Evolutionary conservation across 1,140 invertebrate genomes (phyloP).

Genomic region (Drosophila navojoa): DNA sequence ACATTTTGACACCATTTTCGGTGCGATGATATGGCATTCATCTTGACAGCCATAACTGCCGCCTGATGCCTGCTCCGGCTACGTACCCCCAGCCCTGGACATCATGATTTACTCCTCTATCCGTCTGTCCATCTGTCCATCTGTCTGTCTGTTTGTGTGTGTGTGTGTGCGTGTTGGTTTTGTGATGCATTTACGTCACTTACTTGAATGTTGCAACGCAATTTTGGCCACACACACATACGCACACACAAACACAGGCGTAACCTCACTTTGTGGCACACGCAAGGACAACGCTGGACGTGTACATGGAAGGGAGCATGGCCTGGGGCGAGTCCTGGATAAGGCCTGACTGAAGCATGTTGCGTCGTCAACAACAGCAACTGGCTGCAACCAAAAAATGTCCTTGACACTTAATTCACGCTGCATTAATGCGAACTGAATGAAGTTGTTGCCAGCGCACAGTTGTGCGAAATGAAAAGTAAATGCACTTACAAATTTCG

Average conservation of each 20-base stretch:
- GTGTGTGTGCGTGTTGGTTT: conserved; percentile 52
- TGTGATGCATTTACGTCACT: conserved; percentile 80
- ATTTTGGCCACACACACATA: conserved; percentile 57
- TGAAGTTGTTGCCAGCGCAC: conserved; percentile 66
- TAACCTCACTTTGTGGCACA: conserved; percentile 48
- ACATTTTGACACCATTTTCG: conserved; percentile 82
- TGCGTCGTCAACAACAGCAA: conserved; percentile 67
- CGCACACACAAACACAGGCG: conserved; percentile 42
- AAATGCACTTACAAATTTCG: background rate
- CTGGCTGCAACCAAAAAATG: conserved; percentile 74
- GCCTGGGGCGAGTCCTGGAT: conserved; percentile 3
- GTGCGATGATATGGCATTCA: conserved; percentile 82
- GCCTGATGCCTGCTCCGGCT: conserved; percentile 47
- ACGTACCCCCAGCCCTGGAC: conserved; percentile 1
- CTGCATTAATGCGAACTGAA: conserved; percentile 81
- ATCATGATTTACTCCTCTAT: conserved; percentile 57
- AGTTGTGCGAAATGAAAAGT: conserved; percentile 28
- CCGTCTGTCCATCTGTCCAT: background rate
- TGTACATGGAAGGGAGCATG: background rate
- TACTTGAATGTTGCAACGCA: conserved; percentile 81
- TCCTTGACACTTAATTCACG: conserved; percentile 83
- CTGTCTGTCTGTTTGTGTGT: conserved; percentile 5
- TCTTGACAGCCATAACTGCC: conserved; percentile 82
- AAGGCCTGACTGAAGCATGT: conserved; percentile 68
- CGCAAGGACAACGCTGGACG: conserved; percentile 45